Evolutionary conservation across 2,888 invertebrate genomes (phyloP), one percentile per base, ranked within the genome.

Genomic region (Acanthosoma haemorrhoidale): DNA sequence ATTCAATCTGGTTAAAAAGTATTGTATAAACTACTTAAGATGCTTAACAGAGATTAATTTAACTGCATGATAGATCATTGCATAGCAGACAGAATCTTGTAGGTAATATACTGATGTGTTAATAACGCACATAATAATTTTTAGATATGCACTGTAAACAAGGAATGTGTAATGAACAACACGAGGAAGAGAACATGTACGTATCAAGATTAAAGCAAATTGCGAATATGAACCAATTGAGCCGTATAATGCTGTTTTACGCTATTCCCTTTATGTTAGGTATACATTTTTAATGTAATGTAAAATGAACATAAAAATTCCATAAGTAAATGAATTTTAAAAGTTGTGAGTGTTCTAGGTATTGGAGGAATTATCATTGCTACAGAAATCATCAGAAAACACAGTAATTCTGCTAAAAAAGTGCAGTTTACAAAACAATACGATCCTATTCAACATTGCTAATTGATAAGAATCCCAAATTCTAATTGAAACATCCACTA

Each of bases 401-500:
- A 67, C 36, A 51, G 31, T 5, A 32, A 36, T 21, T 13, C 29
- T 13, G 31, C 32, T 6, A 51, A 36, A 57, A 8, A 51, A 4
- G 31, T 16, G 15, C 67, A 67, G 11, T 38, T 36, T 3, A 18
- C 21, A 5, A 67, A 67, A 29, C 43, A 67, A 8, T 67, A 67
- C 25, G 67, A 57, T 34, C 51, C 67, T 9, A 21, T 67, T 13
- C 67, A 67, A 67, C 67, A 51, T 15, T 67, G 67, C 51, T 67
- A 34, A 43, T 18, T 29, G 9, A 21, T 11, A 64, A 41, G n/a
- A n/a, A 4, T 4, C 29, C 32, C 15, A 39, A 31, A 41, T 32
- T 43, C 11, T n/a, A n/a, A n/a, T n/a, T n/a, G n/a, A n/a, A n/a
- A n/a, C n/a, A n/a, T n/a, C n/a, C n/a, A n/a, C n/a, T n/a, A n/a